These are phyloP conservation scores for Melinaea menophilus DNA, from an alignment of 2,888 invertebrate genomes.

Conservation along the genomic window DNA sequence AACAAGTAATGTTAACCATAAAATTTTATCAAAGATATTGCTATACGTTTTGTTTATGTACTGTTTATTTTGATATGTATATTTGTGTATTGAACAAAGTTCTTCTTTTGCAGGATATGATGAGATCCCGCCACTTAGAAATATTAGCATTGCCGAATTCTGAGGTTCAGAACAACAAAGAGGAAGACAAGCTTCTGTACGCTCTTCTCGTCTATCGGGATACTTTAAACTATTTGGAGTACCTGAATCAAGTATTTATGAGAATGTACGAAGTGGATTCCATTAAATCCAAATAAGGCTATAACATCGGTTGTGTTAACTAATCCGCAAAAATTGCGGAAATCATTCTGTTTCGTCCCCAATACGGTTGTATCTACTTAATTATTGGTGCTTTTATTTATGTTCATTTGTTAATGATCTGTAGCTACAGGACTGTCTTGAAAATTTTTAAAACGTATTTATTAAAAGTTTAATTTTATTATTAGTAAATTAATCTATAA, in stretches of 20 bases:
- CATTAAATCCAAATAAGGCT: constrained; percentile 39
- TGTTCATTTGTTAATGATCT: constrained; percentile 8
- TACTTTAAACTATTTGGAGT: constrained; percentile 64
- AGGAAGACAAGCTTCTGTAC: constrained; percentile 41
- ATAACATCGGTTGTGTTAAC: constrained; percentile 38
- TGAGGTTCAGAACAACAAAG: constrained; percentile 52
- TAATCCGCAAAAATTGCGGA: constrained; percentile 38
- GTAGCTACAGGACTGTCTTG: constrained; percentile 15
- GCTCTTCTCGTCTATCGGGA: constrained; percentile 60
- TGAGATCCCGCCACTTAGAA: constrained; percentile 54
- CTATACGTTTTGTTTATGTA: neutral
- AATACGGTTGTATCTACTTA: constrained; percentile 34
- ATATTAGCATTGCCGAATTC: constrained; percentile 50
- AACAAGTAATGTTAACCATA: no score
- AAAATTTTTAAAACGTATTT: constrained; percentile 8
- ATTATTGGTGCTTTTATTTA: constrained; percentile 39
- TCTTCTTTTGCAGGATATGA: constrained; percentile 54
- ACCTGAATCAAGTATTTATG: constrained; percentile 58
- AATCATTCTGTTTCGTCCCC: constrained; percentile 23
- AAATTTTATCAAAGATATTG: neutral
- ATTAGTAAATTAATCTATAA: neutral
- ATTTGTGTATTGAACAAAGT: constrained; percentile 13
- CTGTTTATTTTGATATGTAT: constrained; percentile 2
- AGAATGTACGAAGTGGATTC: constrained; percentile 46
- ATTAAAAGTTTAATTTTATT: neutral